phyloP scores from a whole-genome alignment of 2,797 vertebrate genomes.

The Alcedo atthis region DNA sequence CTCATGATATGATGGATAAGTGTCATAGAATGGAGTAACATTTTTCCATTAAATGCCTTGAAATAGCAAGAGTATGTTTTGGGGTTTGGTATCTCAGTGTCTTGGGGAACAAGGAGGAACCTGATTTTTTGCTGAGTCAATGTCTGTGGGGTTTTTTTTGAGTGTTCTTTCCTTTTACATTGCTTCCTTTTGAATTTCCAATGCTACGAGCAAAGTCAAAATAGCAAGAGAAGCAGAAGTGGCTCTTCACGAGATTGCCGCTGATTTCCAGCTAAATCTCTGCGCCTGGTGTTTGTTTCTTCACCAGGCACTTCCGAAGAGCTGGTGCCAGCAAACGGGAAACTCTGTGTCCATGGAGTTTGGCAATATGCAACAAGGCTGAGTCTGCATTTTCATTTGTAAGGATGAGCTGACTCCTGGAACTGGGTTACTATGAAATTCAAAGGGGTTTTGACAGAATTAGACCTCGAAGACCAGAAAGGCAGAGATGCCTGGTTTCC shows the following conservation, averaged over 20 bases:
- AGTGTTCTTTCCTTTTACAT: constrained; percentile 50
- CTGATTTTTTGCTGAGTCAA: constrained; percentile 54
- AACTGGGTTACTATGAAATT: neutral
- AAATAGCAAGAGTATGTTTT: neutral
- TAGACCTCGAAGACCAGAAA: neutral
- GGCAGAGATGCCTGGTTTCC: neutral
- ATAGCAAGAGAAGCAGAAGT: constrained; percentile 64
- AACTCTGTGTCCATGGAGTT: neutral
- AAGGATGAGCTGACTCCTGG: constrained; percentile 2
- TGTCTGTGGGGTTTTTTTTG: constrained; percentile 36
- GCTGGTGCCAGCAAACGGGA: constrained; percentile 46
- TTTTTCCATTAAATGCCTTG: neutral
- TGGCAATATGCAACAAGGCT: constrained; percentile 46
- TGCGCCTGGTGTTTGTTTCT: constrained; percentile 24
- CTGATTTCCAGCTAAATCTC: constrained; percentile 44
- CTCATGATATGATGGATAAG: neutral
- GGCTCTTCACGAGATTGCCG: neutral
- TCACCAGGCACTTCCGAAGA: constrained; percentile 34
- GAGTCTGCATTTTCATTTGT: constrained; percentile 47
- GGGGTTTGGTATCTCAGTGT: neutral
- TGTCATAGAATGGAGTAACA: neutral
- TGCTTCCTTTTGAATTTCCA: constrained; percentile 59
- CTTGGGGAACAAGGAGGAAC: constrained; percentile 35
- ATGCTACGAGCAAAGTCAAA: constrained; percentile 41
- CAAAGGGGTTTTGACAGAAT: neutral